These are phyloP conservation scores for Ichneumoninae sp. DNA, from an alignment of 2,888 invertebrate genomes.

Conservation along the genomic window DNA sequence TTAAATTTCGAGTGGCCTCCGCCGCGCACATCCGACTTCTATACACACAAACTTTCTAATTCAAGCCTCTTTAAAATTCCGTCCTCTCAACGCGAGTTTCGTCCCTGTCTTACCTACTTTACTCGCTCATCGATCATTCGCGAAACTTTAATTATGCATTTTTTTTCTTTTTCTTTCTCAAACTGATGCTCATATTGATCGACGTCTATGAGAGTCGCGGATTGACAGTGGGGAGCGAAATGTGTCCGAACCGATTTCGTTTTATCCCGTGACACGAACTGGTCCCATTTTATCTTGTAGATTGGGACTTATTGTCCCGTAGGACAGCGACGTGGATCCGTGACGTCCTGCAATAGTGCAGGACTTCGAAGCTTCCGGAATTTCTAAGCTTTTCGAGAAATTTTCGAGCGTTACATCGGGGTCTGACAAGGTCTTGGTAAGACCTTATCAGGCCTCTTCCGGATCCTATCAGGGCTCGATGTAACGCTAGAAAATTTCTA, in stretches of 20 bases:
- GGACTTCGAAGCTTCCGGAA: conserved; percentile 27
- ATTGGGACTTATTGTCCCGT: conserved; percentile 38
- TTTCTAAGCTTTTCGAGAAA: not conserved
- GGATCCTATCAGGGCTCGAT: no score
- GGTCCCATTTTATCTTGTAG: conserved; percentile 30
- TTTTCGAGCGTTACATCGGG: no score
- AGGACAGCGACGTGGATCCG: conserved; percentile 38
- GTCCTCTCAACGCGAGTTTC: not conserved
- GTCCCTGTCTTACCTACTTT: conserved; percentile 5
- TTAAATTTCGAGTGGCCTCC: conserved; percentile 56
- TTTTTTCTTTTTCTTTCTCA: conserved; percentile 8
- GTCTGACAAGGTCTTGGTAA: no score
- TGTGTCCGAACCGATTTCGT: conserved; percentile 18
- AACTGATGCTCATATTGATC: conserved; percentile 51
- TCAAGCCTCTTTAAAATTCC: conserved; percentile 35
- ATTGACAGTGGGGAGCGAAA: not conserved
- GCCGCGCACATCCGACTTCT: conserved; percentile 31
- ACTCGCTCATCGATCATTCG: conserved; percentile 38
- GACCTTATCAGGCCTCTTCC: no score
- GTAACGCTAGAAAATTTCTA: no score
- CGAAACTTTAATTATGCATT: conserved; percentile 24
- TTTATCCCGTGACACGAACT: conserved; percentile 20
- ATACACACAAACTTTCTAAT: conserved; percentile 57
- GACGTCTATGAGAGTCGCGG: conserved; percentile 1
- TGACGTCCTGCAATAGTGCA: conserved; percentile 46